Percentiles rank a stretch among this genome's conserved stretches.
Conservation (phyloP, 2,888 invertebrate species). For the Pseudoips prasinana region DNA sequence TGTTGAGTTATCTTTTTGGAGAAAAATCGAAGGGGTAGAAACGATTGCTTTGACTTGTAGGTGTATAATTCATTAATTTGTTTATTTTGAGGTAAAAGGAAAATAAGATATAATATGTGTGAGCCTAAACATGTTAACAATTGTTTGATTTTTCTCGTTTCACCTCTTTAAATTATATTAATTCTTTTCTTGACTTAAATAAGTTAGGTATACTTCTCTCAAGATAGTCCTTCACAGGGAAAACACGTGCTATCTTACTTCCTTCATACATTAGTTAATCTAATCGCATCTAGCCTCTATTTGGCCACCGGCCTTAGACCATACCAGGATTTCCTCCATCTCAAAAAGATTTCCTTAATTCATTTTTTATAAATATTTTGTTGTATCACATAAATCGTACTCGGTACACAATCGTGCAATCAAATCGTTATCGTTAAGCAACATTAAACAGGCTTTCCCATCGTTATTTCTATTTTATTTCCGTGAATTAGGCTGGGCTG, state of each 20-base stretch:
- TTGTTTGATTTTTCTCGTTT: too few species aligned
- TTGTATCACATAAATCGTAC: conserved; percentile 28
- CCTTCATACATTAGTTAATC: conserved; percentile 29
- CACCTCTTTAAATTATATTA: too few species aligned
- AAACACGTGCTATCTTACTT: conserved; percentile 29
- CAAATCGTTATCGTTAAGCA: conserved; percentile 37
- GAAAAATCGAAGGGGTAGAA: conserved; percentile 2
- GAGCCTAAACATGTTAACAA: too few species aligned
- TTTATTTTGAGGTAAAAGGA: neutral
- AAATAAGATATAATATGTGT: too few species aligned
- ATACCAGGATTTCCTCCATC: conserved; percentile 31
- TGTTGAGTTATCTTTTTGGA: conserved; percentile 16
- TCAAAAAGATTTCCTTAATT: conserved; percentile 31
- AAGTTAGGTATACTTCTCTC: neutral
- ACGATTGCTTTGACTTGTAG: neutral
- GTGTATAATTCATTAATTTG: too few species aligned
- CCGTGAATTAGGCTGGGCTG: conserved; percentile 29
- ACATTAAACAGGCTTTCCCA: conserved; percentile 38
- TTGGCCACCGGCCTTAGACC: conserved; percentile 24
- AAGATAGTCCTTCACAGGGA: conserved; percentile 27
- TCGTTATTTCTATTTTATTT: conserved; percentile 34
- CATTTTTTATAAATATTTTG: conserved; percentile 24
- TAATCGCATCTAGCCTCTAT: conserved; percentile 35
- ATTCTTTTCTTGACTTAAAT: neutral
- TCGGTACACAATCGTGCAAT: conserved; percentile 32